These are phyloP conservation scores for Tanaodytes sp. DNA, from an alignment of 2,888 invertebrate species.

Conservation along the genomic window DNA sequence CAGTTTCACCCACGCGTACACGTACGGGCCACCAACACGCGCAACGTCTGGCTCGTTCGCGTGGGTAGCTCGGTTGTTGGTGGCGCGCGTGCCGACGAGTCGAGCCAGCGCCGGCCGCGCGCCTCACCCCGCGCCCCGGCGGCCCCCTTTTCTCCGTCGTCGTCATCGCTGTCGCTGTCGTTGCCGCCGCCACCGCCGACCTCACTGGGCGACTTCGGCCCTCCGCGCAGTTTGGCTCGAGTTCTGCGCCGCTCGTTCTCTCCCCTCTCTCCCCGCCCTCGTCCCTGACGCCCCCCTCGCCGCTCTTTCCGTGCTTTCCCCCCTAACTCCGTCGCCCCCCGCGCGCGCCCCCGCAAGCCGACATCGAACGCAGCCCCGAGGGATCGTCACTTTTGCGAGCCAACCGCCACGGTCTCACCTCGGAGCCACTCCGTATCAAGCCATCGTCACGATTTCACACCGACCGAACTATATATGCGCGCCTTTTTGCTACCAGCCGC, in stretches of 20 bases:
- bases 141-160: constrained; percentile 51
- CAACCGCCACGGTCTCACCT: constrained; percentile 63
- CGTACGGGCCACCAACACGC: constrained; percentile 48
- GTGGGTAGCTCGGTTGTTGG: constrained; percentile 67
- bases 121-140: constrained; percentile 47
- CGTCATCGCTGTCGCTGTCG: constrained; percentile 32
- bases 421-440: constrained; percentile 41
- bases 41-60: constrained; percentile 48
- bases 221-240: constrained; percentile 59
- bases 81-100: constrained; percentile 70
- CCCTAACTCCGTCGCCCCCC: not conserved
- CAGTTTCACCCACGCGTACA: constrained; percentile 52
- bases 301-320: too few species aligned
- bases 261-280: not conserved
- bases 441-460: constrained; percentile 44
- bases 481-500: constrained; percentile 28
- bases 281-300: constrained; percentile 41
- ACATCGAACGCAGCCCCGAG: constrained; percentile 64
- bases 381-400: constrained; percentile 69
- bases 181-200: constrained; percentile 36
- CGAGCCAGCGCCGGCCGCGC: constrained; percentile 42
- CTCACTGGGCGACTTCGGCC: constrained; percentile 58
- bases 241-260: too few species aligned
- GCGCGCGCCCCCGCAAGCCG: constrained; percentile 2
- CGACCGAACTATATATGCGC: constrained; percentile 25